Evolutionary conservation across 2,888 invertebrate species (phyloP).

Genomic region (Lepidocyrtinus sp.): DNA sequence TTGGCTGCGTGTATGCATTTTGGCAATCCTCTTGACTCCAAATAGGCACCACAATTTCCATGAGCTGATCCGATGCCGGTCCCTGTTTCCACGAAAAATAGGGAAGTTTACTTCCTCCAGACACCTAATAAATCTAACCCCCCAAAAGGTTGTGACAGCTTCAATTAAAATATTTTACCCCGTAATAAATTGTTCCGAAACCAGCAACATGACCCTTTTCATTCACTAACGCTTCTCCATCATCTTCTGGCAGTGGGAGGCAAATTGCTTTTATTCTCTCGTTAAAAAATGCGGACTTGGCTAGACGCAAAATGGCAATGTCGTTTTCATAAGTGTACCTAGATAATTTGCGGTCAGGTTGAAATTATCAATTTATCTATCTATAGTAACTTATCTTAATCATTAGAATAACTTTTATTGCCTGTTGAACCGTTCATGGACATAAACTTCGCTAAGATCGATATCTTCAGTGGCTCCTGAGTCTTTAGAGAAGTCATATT

Average conservation of each 20-base stretch:
- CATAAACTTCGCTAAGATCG: constrained; percentile 78
- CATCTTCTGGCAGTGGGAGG: constrained; percentile 79
- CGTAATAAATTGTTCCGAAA: constrained; percentile 76
- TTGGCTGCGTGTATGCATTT: constrained; percentile 77
- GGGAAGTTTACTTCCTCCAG: too few relatives aligned
- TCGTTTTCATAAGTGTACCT: constrained; percentile 81
- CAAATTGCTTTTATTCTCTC: constrained; percentile 87
- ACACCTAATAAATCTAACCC: too few relatives aligned
- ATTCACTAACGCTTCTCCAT: constrained; percentile 76
- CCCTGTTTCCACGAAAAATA: too few relatives aligned
- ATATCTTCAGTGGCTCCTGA: constrained; percentile 79
- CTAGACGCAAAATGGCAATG: constrained; percentile 78
- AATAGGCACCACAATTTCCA: constrained; percentile 85
- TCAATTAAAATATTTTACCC: constrained; percentile 69
- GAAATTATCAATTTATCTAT: too few relatives aligned
- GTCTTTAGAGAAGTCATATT: constrained; percentile 84
- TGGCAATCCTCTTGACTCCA: constrained; percentile 82
- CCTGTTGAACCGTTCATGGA: constrained; percentile 80
- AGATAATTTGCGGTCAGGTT: constrained; percentile 3
- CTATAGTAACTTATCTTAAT: too few relatives aligned
- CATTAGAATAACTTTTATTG: too few relatives aligned
- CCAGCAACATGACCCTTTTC: constrained; percentile 80
- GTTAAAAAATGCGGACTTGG: constrained; percentile 65
- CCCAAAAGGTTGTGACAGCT: too few relatives aligned
- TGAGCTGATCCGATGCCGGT: constrained; percentile 78